These are phyloP conservation scores for Heliornis fulica DNA, from an alignment of 2,113 vertebrate genomes.

Conservation along the genomic window DNA sequence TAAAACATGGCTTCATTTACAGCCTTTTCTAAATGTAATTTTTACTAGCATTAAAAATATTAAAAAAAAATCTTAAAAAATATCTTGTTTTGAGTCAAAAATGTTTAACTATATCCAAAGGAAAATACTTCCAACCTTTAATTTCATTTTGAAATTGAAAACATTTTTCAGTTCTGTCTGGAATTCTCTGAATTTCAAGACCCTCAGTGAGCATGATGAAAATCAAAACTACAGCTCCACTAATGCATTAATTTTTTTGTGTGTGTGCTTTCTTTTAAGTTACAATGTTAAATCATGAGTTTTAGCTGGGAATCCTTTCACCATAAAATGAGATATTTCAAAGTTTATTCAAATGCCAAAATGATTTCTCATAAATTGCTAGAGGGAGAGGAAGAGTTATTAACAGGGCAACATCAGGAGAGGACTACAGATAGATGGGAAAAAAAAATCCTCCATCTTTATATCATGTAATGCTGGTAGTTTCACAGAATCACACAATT, in stretches of 20 bases:
- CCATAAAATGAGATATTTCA: background rate
- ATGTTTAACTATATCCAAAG: fast-evolving
- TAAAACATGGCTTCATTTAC: background rate
- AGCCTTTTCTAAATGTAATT: background rate
- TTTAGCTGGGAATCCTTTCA: background rate
- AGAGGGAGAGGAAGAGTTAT: background rate
- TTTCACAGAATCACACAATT: too few relatives aligned
- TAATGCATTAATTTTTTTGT: too few relatives aligned
- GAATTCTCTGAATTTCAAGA: background rate
- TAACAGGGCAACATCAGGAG: background rate
- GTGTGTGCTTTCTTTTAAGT: background rate
- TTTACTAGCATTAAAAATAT: background rate
- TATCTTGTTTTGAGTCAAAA: background rate
- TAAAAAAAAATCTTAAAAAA: background rate
- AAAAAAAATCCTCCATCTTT: background rate
- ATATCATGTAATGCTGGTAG: background rate
- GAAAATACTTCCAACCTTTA: background rate
- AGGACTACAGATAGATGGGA: background rate
- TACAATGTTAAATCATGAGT: fast-evolving
- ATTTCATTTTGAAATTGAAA: background rate
- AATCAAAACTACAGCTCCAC: background rate
- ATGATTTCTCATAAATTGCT: background rate
- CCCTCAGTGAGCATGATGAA: background rate
- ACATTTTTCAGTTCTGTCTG: background rate
- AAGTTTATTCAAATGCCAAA: background rate